phyloP scores from a whole-genome alignment of 1,140 invertebrate species.

The Pantala flavescens region DNA sequence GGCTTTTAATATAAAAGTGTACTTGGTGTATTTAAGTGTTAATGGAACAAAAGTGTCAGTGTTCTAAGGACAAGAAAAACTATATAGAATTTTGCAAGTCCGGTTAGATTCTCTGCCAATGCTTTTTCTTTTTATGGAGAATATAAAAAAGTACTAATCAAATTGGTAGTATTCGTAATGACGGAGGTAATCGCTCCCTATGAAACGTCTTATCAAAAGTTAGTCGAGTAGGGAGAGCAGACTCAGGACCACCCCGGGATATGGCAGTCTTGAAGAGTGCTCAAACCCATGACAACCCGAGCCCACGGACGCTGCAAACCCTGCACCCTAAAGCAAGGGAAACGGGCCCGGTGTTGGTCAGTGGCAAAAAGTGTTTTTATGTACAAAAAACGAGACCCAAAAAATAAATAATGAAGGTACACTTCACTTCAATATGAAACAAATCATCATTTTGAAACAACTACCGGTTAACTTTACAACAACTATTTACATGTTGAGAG shows the following conservation, averaged over 20 bases:
- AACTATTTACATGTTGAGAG: constrained; percentile 20
- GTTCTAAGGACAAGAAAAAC: background rate
- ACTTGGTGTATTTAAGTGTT: background rate
- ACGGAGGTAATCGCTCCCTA: constrained; percentile 7
- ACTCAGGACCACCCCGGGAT: background rate
- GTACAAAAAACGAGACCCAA: constrained; percentile 24
- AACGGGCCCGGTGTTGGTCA: constrained; percentile 2
- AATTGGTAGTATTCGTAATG: constrained; percentile 3
- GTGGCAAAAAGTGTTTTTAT: constrained; percentile 17
- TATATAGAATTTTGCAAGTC: background rate
- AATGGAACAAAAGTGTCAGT: constrained; percentile 4
- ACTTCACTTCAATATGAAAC: constrained; percentile 21
- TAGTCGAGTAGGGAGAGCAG: constrained; percentile 3
- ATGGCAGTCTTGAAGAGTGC: background rate
- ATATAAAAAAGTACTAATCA: constrained; percentile 11
- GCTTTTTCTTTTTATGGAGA: constrained; percentile 7
- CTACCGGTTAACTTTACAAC: constrained; percentile 21
- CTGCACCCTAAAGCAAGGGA: constrained; percentile 2
- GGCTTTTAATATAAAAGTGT: background rate
- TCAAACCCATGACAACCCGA: background rate
- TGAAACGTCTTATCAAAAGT: constrained; percentile 10
- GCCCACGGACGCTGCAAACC: background rate
- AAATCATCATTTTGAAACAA: constrained; percentile 20
- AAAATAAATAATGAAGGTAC: constrained; percentile 24
- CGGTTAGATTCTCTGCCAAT: constrained; percentile 14